These are phyloP conservation scores for Drosophila jambulina DNA, from an alignment of 1,140 invertebrate species.

Conservation along the genomic window DNA sequence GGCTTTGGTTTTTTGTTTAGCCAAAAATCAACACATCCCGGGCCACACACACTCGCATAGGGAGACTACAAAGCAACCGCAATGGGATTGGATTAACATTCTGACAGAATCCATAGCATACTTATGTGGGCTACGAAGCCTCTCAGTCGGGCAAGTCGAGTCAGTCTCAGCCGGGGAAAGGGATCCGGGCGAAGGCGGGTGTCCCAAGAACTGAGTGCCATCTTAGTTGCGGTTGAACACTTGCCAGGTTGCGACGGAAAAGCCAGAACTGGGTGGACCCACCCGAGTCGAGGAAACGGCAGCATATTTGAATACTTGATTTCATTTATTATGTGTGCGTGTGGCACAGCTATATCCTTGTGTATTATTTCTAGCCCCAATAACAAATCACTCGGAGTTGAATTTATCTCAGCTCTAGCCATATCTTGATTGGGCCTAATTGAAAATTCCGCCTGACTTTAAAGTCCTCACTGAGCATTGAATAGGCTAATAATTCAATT, in stretches of 20 bases:
- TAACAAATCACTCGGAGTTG: slow-evolving; percentile 20
- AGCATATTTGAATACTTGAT: slow-evolving; percentile 76
- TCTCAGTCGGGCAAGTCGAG: background rate
- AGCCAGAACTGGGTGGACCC: slow-evolving; percentile 1
- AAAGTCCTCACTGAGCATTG: background rate
- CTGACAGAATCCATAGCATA: slow-evolving; percentile 59
- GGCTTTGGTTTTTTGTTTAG: slow-evolving; percentile 35
- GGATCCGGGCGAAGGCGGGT: background rate
- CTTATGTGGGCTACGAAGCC: slow-evolving; percentile 35
- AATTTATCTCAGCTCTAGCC: slow-evolving; percentile 1
- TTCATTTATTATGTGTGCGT: slow-evolving; percentile 50
- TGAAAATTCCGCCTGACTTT: slow-evolving; percentile 17
- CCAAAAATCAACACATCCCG: slow-evolving; percentile 67
- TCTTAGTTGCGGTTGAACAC: slow-evolving; percentile 77
- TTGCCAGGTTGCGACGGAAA: slow-evolving; percentile 48
- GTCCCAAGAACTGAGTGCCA: slow-evolving; percentile 45
- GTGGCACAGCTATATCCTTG: slow-evolving; percentile 4
- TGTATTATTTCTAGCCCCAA: slow-evolving; percentile 11
- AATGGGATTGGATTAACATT: slow-evolving; percentile 81
- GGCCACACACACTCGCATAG: background rate
- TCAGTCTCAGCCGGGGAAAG: background rate
- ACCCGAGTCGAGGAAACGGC: slow-evolving; percentile 23
- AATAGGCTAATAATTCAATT: slow-evolving; percentile 13
- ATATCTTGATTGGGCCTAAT: slow-evolving; percentile 19
- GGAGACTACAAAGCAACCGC: slow-evolving; percentile 76